Base-by-base conservation (phyloP, 2,888 invertebrate genomes). In the Ptilodon capucinus region DNA sequence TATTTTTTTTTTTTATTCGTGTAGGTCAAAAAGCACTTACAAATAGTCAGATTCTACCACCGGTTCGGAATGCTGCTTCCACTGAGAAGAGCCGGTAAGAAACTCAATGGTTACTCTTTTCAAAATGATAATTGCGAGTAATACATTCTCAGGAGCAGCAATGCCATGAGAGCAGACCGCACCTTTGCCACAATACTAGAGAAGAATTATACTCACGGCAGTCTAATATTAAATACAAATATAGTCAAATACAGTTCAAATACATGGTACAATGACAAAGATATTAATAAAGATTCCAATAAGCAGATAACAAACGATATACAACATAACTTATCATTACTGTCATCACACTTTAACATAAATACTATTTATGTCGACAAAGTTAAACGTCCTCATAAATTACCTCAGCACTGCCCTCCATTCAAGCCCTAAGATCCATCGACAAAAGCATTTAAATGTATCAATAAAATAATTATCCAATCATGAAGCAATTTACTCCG, bases 381-480 rank as follows among this genome's bases (percentile, higher is more conserved):
- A 50, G 50, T 48, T 46, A 51, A 16, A 59, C 47, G 51, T 61
- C 51, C 41, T 55, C 64, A 71, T 70, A 72, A 76, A 78, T 74
- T 63, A 68, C 54, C 21, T 36, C 43, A 57, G 48, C 63, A 57
- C 65, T 71, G 69, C 73, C 74, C 74, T 64, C 70, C 67, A 62
- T 64, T 55, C 55, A 60, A 56, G 60, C 74, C 69, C 66, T 65
- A 67, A 72, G 64, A 71, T 67, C 74, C 71, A 62, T 69, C 76
- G 64, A 76, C 76, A 79, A 81, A 76, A 67, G 68, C 78, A 76
- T 83, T 87, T 84, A 84, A 81, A 78, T 81, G 79, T 85, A 85
- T 86, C 89, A 89, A 89, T 89, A 88, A 86, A 88, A 87, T 86
- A 89, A 90, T 90, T 90, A 89, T 86, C 90, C 90, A 90, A 90